Percentiles rank a stretch among this genome's conserved stretches.
Conservation (phyloP, 2,888 invertebrate genomes). For the Brachylomia viminalis region DNA sequence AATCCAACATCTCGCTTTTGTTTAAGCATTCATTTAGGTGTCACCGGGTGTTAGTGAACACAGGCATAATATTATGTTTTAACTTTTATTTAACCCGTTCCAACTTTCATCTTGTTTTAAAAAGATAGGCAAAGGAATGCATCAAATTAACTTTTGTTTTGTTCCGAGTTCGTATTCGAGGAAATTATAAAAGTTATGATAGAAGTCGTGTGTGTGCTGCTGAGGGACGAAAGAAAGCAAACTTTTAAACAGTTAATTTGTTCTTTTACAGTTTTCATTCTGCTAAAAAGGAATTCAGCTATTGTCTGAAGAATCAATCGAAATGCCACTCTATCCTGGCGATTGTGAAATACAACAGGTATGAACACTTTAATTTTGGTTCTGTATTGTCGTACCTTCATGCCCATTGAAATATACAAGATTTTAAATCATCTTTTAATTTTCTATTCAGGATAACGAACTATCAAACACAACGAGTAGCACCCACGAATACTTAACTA, state of each 20-base stretch:
- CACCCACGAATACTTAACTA: constrained; percentile 70
- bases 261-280: constrained; percentile 91
- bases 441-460: constrained; percentile 74
- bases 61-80: not conserved
- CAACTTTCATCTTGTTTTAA: not conserved
- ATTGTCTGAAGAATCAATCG: constrained; percentile 93
- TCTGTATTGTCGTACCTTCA: not conserved
- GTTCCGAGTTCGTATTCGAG: not conserved
- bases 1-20: not conserved
- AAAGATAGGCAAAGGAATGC: not conserved
- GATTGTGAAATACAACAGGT: constrained; percentile 93
- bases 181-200: not conserved
- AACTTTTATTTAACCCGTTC: not conserved
- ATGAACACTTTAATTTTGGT: not conserved
- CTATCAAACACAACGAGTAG: constrained; percentile 69
- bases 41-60: not conserved
- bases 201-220: not conserved
- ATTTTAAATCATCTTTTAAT: constrained; percentile 17
- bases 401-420: not conserved
- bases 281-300: constrained; percentile 94
- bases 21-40: not conserved
- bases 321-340: constrained; percentile 94
- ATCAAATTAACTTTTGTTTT: not conserved
- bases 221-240: not conserved
- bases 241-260: not conserved